Evolutionary conservation across 2,888 invertebrate genomes (phyloP).

Genomic region (Eilema caniola): DNA sequence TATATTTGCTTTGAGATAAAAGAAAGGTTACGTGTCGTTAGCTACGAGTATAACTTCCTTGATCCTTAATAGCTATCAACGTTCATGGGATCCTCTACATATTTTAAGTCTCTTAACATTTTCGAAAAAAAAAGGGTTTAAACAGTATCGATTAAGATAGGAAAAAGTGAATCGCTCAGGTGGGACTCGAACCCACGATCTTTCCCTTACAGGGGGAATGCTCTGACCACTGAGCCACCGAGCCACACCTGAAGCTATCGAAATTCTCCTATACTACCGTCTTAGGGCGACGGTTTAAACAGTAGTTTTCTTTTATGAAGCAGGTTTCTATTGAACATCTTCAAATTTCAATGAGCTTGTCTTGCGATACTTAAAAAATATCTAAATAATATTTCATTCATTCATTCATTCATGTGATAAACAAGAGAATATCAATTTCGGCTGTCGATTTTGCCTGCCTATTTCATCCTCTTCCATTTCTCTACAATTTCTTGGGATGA

Average conservation of each 20-base stretch:
- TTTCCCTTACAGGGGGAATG: too few relatives aligned
- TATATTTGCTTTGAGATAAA: constrained; percentile 3
- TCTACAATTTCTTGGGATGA: too few relatives aligned
- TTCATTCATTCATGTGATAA: not conserved
- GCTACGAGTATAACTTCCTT: constrained; percentile 4
- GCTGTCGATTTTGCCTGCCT: too few relatives aligned
- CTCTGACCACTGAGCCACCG: too few relatives aligned
- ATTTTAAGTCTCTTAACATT: not conserved
- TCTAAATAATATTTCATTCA: not conserved
- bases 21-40: constrained; percentile 1
- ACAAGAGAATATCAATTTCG: too few relatives aligned
- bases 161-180: too few relatives aligned
- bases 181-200: too few relatives aligned
- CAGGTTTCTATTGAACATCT: not conserved
- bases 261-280: too few relatives aligned
- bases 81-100: not conserved
- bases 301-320: not conserved
- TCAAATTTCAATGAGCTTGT: not conserved
- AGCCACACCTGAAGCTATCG: too few relatives aligned
- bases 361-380: not conserved
- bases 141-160: too few relatives aligned
- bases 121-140: not conserved
- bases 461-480: too few relatives aligned
- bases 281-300: too few relatives aligned
- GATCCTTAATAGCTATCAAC: constrained; percentile 1